phyloP scores from a whole-genome alignment of 2,113 vertebrate species.

The Drymodes brunneopygia region DNA sequence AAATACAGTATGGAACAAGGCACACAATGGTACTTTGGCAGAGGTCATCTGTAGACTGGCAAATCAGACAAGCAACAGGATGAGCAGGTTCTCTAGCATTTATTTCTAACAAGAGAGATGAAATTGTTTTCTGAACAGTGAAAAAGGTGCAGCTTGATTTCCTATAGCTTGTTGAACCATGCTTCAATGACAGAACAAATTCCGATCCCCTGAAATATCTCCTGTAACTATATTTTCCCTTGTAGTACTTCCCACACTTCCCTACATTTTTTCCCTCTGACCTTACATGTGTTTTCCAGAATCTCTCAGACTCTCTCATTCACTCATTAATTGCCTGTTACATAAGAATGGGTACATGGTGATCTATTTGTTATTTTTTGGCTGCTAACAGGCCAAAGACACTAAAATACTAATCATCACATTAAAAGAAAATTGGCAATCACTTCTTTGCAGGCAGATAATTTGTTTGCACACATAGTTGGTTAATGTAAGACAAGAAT shows the following conservation, averaged over 20 bases:
- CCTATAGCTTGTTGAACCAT: neutral
- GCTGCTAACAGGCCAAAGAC: neutral
- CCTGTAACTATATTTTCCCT: neutral
- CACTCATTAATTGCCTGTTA: neutral
- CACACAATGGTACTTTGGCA: neutral
- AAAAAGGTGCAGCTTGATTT: neutral
- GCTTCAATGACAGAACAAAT: neutral
- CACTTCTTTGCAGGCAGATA: neutral
- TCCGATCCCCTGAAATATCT: neutral
- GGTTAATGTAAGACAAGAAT: neutral
- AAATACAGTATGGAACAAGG: neutral
- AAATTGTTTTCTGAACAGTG: neutral
- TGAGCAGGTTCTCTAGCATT: neutral
- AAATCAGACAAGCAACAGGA: neutral
- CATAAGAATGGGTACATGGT: neutral
- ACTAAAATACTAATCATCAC: neutral
- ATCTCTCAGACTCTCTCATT: neutral
- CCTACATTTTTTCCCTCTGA: neutral
- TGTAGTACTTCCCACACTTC: neutral
- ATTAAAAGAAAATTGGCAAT: neutral
- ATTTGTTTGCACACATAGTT: neutral
- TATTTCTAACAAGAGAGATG: neutral
- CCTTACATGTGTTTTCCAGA: neutral
- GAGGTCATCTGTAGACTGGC: neutral
- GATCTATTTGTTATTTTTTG: neutral